Evolutionary conservation across 2,113 vertebrate genomes (phyloP).

Genomic region (Edolisoma coerulescens): DNA sequence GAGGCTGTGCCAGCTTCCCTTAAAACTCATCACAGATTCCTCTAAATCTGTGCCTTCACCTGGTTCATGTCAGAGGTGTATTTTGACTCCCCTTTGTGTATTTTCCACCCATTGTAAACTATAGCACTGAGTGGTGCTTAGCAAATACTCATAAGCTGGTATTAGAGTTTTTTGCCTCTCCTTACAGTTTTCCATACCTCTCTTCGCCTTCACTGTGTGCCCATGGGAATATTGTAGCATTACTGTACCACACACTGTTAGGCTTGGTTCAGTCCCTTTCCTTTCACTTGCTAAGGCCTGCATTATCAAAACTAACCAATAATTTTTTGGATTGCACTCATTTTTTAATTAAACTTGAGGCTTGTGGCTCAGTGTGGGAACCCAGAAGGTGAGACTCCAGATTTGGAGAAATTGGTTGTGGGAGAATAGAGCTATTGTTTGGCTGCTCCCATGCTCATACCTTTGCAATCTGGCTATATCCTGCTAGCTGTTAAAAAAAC

Average conservation of each 20-base stretch:
- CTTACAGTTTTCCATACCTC: not conserved
- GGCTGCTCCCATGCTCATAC: not conserved
- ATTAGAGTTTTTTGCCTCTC: not conserved
- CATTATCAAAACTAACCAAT: not conserved
- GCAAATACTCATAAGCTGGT: not conserved
- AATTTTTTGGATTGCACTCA: not conserved
- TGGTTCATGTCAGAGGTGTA: not conserved
- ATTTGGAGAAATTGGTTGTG: not conserved
- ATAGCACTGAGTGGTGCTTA: not conserved
- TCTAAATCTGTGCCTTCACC: not conserved
- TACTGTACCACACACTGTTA: not conserved
- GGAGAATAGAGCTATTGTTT: not conserved
- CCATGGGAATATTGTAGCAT: not conserved
- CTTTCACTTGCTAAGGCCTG: not conserved
- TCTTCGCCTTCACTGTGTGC: not conserved
- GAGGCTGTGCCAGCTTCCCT: not conserved
- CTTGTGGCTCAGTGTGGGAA: not conserved
- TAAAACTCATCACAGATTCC: fast-evolving
- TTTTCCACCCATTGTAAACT: not conserved
- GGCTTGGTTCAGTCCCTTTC: not conserved
- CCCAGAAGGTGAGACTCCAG: not conserved
- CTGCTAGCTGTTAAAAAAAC: not conserved
- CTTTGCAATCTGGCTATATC: not conserved
- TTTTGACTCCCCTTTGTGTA: not conserved
- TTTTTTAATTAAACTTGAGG: not conserved